Evolutionary conservation across 2,888 invertebrate genomes (phyloP).

Genomic region (Hyalella azteca): DNA sequence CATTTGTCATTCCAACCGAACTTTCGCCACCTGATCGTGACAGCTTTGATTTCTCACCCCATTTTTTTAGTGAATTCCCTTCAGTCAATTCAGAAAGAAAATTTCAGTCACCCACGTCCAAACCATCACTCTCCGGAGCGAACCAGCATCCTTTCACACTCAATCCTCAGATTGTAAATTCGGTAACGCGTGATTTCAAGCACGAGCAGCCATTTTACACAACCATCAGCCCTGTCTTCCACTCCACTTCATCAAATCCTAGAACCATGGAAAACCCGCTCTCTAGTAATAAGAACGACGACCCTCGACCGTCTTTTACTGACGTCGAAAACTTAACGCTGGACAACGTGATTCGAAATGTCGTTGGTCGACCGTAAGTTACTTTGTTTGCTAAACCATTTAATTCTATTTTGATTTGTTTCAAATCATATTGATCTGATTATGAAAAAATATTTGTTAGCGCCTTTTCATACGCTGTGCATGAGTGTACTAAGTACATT

Average conservation of each 20-base stretch:
- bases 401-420: no score
- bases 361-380: neutral
- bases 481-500: no score
- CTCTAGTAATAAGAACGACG: neutral
- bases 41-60: neutral
- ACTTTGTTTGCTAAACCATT: no score
- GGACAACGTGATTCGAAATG: neutral
- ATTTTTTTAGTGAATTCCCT: neutral
- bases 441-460: no score
- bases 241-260: neutral
- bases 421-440: no score
- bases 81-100: neutral
- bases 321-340: neutral
- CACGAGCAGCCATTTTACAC: constrained; percentile 12
- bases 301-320: neutral
- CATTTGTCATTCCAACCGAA: neutral
- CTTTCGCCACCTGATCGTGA: neutral
- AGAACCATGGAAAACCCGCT: neutral
- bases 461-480: no score
- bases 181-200: neutral
- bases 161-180: neutral
- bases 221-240: constrained; percentile 6
- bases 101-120: neutral
- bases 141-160: neutral
- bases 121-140: neutral